Base-by-base conservation (phyloP, 1,140 invertebrate species). In the Nixonia krombeini region DNA sequence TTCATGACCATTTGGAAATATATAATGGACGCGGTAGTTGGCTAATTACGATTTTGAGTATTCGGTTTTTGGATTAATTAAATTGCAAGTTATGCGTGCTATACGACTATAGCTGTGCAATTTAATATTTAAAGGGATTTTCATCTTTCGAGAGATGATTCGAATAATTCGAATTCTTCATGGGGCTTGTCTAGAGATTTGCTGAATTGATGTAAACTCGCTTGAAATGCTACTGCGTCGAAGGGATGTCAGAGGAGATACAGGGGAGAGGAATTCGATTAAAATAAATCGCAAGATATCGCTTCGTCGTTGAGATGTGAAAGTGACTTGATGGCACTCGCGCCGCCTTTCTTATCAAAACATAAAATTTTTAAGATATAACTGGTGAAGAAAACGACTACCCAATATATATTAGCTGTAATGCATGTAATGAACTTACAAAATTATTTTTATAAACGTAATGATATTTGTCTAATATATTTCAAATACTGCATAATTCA, bases 241-340 rank as follows among this genome's bases (percentile, higher is more conserved):
- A 37, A 18, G 31, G 37, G 45, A 59, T 17, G 53, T 38, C 47
- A 52, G 29, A 29, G 45, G 41, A 29, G 33, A 61, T 38, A 53
- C 12, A 13, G 2, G 37, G 26, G 25, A 31, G 56, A 62, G 50
- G 64, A 53, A 69, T 65, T 66, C 57, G 62, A 73, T 73, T 73
- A 65, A 70, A 70, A 70, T 73, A 66, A 66, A 73, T 73, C 51
- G 63, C 55, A 31, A 49, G 52, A 61, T 64, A 64, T 66, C 61
- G 59, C 37, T 63, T 23, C 51, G 51, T 40, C 37, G 52, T 42
- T 35, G 40, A 52, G 37, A 58, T 17, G 51, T 25, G 9, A 56
- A 64, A 49, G 41, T 23, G 55, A 29, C 42, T 51, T 52, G 17
- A 45, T 33, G 38, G 16, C 25, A 51, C 29, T 49, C 17, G 28